A percentile compares a stretch with the other conserved stretches of the same genome.
These are phyloP conservation scores for Andrena fulva DNA, from an alignment of 2,888 invertebrate species.

Conservation along the genomic window DNA sequence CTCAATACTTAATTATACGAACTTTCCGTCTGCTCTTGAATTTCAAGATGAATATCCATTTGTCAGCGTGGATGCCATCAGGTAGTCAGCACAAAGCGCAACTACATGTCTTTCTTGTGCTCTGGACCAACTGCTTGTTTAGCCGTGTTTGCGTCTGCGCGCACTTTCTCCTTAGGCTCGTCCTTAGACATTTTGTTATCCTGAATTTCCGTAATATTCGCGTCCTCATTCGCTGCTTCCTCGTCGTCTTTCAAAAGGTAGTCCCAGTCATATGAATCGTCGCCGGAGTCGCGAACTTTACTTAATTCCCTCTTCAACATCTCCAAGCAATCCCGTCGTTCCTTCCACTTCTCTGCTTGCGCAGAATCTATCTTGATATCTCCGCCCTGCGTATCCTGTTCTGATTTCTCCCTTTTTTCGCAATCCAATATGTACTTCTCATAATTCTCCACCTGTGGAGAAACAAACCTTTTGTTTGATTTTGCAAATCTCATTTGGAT, in stretches of 20 bases:
- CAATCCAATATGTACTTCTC: slow-evolving; percentile 81
- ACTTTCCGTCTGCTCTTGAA: neutral
- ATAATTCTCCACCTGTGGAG: slow-evolving; percentile 77
- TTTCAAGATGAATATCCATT: neutral
- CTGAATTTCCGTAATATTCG: slow-evolving; percentile 61
- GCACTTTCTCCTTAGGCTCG: neutral
- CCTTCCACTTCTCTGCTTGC: slow-evolving; percentile 78
- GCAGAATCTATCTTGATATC: slow-evolving; percentile 41
- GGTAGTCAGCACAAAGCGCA: neutral
- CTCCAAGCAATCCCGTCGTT: slow-evolving; percentile 80
- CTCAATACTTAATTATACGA: neutral
- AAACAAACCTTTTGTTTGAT: neutral
- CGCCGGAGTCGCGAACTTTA: slow-evolving; percentile 80
- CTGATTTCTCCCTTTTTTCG: slow-evolving; percentile 76
- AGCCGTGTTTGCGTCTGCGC: neutral
- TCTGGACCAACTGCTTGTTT: slow-evolving; percentile 3
- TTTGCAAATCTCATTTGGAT: neutral
- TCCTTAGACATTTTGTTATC: slow-evolving; percentile 21
- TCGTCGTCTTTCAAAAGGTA: slow-evolving; percentile 77
- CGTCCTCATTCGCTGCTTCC: slow-evolving; percentile 80
- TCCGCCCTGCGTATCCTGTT: slow-evolving; percentile 35
- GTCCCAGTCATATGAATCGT: slow-evolving; percentile 80
- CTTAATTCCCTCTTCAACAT: slow-evolving; percentile 81
- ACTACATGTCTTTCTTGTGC: slow-evolving; percentile 55
- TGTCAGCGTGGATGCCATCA: neutral